Conservation (phyloP, 2,797 vertebrate genomes). For the Gallinago nigripennis region DNA sequence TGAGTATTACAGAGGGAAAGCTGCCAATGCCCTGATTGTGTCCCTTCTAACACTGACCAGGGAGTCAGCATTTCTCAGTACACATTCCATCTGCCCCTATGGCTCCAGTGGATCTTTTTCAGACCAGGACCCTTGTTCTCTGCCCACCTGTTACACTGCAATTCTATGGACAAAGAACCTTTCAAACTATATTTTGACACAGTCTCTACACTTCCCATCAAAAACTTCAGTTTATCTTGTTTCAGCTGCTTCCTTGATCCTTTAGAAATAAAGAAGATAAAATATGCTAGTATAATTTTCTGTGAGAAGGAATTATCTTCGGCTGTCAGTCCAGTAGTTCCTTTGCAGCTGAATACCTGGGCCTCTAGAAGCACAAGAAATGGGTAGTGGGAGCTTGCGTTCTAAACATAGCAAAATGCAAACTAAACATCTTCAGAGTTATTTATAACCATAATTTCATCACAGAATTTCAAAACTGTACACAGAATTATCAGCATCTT, state of each 20-base stretch:
- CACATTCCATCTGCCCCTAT: background rate
- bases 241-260: background rate
- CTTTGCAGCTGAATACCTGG: background rate
- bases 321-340: background rate
- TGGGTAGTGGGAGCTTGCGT: background rate
- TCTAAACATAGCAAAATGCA: background rate
- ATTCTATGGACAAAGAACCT: background rate
- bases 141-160: background rate
- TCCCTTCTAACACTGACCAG: background rate
- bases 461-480: background rate
- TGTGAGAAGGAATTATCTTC: background rate
- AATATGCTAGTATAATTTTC: background rate
- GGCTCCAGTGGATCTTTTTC: background rate
- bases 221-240: background rate
- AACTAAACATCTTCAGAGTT: background rate
- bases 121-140: background rate
- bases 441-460: background rate
- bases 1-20: background rate
- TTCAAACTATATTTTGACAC: background rate
- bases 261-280: background rate
- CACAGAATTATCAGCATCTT: background rate
- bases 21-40: accelerated
- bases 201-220: background rate
- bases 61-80: background rate
- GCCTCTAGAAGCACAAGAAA: background rate